phyloP scores from a whole-genome alignment of 2,797 vertebrate species.

The Erpetoichthys calabaricus region DNA sequence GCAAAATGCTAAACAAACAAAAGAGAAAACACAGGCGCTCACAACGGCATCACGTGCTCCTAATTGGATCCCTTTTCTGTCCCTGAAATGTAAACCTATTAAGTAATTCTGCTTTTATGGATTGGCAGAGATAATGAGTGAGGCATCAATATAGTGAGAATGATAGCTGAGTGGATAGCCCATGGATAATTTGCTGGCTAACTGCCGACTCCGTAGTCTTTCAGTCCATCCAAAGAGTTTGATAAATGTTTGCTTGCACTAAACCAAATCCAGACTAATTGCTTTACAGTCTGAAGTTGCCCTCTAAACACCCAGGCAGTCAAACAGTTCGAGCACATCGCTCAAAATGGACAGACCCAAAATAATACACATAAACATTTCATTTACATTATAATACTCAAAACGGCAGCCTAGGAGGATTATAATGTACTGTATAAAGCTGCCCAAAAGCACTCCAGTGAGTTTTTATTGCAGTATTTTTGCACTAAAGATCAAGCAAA shows the following conservation, averaged over 20 bases:
- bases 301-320: not conserved
- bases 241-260: not conserved
- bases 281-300: conserved; percentile 1
- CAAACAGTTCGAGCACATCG: not conserved
- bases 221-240: not conserved
- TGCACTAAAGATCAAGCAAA: too few species aligned
- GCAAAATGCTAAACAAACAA: too few species aligned
- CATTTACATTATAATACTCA: too few species aligned
- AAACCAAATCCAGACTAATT: not conserved
- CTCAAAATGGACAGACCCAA: too few species aligned
- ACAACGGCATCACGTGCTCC: too few species aligned
- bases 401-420: too few species aligned
- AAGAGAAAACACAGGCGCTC: too few species aligned
- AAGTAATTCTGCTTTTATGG: not conserved
- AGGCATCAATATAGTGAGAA: not conserved
- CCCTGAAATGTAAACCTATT: not conserved
- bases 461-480: too few species aligned
- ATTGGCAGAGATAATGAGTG: not conserved
- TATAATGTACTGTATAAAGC: too few species aligned
- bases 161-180: not conserved
- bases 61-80: too few species aligned
- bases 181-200: conserved; percentile 1
- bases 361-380: too few species aligned
- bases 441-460: too few species aligned
- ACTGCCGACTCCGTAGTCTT: not conserved